Evolutionary conservation across 2,888 invertebrate genomes (phyloP), one percentile per base, ranked within the genome.

Genomic region (Brachypterus glaber): DNA sequence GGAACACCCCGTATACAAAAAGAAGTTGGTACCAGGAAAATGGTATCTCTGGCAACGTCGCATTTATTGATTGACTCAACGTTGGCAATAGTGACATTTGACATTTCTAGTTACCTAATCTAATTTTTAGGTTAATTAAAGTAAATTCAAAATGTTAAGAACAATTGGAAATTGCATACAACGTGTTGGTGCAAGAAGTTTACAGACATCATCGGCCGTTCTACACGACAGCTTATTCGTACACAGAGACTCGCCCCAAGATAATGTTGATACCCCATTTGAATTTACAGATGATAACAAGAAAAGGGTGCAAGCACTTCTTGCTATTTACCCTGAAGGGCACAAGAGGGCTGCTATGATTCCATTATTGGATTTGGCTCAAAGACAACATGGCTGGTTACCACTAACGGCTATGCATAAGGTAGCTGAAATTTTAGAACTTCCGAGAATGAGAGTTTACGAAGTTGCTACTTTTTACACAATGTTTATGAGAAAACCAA

Each of bases 391-490:
- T 58, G 95, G 93, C 34, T 98, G 98, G 98, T 69, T 97, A 36
- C 96, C 98, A 0, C 88, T 98, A 56, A 82, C 93, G 0, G 97
- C 96, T 1, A 98, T 98, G 97, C 92, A 98, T 67, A 88, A 89
- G 66, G 97, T 98, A 3, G 97, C 97, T 5, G 90, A 95, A 47
- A 74, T 96, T 44, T 70, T 99, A 3, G 73, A 81, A 34, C 73
- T 98, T 52, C 92, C 98, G 0, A 77, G 80, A 43, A 98, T 98
- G 97, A 79, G 98, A 51, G 97, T 98, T 0, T 98, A 99, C 64
- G 98, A 98, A 72, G 98, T 99, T 16, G 98, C 98, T 42, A 99
- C 98, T 0, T 98, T 98, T 68, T 99, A 98, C 64, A 98, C 98
- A 9, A 98, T 99, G 98, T 99, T 92, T 63, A 93, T 97, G 70